These are phyloP conservation scores for Nothura maculosa DNA, from an alignment of 2,797 vertebrate species.

Conservation along the genomic window DNA sequence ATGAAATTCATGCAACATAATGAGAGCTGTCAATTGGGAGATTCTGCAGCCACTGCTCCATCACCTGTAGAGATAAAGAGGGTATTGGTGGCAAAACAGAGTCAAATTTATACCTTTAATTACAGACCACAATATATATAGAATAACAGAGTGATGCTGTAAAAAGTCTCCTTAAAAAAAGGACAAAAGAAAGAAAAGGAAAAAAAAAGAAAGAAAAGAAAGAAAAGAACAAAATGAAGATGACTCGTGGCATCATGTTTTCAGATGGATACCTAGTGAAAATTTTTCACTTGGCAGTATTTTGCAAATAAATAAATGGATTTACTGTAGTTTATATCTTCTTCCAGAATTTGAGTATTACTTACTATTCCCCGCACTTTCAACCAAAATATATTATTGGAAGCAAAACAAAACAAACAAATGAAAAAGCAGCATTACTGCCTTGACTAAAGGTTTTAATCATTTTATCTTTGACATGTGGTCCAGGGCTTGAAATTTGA, in stretches of 20 bases:
- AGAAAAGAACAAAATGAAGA: not conserved
- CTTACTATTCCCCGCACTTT: not conserved
- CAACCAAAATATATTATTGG: not conserved
- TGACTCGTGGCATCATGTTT: not conserved
- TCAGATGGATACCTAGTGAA: not conserved
- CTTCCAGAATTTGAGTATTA: not conserved
- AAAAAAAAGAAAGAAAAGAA: too few relatives aligned
- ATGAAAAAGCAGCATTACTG: not conserved
- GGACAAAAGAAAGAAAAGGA: too few relatives aligned
- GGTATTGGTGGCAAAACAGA: not conserved
- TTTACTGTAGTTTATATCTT: slow-evolving; percentile 4
- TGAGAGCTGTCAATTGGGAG: not conserved
- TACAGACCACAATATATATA: not conserved
- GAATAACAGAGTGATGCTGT: not conserved
- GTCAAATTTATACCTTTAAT: not conserved
- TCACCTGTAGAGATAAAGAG: not conserved
- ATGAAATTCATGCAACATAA: not conserved
- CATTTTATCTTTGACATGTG: not conserved
- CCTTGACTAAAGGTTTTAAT: not conserved
- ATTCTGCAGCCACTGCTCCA: not conserved
- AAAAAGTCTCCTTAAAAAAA: not conserved
- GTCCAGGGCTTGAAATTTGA: not conserved
- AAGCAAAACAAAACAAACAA: too few relatives aligned
- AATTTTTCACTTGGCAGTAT: slow-evolving; percentile 27
- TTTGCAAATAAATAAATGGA: not conserved